phyloP scores from a whole-genome alignment of 2,888 invertebrate species.

The Proisotoma minuta region DNA sequence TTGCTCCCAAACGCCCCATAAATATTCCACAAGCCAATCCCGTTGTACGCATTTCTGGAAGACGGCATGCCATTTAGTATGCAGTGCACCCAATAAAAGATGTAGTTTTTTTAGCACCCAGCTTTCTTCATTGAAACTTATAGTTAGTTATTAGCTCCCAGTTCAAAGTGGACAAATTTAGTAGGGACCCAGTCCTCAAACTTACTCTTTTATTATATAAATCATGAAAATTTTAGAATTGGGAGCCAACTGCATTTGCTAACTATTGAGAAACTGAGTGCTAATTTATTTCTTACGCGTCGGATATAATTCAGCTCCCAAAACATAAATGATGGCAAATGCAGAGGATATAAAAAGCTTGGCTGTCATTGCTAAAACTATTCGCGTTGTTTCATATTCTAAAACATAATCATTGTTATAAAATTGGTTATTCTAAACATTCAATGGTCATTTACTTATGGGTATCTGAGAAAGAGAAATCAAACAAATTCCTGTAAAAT shows the following conservation, averaged over 20 bases:
- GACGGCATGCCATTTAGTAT: no score
- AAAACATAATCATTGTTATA: neutral
- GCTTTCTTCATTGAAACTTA: no score
- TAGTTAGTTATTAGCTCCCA: no score
- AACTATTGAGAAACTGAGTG: no score
- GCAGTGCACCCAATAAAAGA: no score
- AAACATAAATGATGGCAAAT: slow-evolving; percentile 40
- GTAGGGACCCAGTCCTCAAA: no score
- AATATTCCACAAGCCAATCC: slow-evolving; percentile 35
- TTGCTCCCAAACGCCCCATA: slow-evolving; percentile 42
- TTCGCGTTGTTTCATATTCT: slow-evolving; percentile 33
- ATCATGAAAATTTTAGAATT: no score
- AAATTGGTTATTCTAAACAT: neutral
- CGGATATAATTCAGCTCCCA: slow-evolving; percentile 44
- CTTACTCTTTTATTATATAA: no score
- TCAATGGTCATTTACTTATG: slow-evolving; percentile 26
- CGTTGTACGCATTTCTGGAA: slow-evolving; percentile 39
- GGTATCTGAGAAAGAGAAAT: slow-evolving; percentile 30
- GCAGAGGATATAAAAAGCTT: slow-evolving; percentile 41
- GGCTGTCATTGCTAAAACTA: slow-evolving; percentile 39
- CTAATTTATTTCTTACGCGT: no score
- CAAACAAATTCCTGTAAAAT: slow-evolving; percentile 35
- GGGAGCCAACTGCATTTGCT: no score
- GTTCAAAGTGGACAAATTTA: no score
- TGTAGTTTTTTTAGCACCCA: no score